phyloP scores from a whole-genome alignment of 2,888 invertebrate species.

The Dioctria rufipes region DNA sequence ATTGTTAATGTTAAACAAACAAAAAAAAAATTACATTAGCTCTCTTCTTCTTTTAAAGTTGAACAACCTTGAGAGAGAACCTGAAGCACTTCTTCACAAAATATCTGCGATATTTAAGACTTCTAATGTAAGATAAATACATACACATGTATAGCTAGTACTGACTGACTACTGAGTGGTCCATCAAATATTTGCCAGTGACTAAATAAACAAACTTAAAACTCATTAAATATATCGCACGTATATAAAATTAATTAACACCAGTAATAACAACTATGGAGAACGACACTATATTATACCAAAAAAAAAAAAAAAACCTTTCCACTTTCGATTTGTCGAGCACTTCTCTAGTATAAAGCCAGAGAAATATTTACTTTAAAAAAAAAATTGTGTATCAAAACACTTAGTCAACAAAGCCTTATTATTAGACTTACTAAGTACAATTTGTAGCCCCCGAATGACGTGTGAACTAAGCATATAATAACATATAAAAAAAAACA shows the following conservation, averaged over 20 bases:
- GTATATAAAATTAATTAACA: slow-evolving; percentile 23
- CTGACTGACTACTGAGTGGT: not conserved
- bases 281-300: not conserved
- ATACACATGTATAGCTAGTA: too few species aligned
- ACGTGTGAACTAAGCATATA: not conserved
- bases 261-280: slow-evolving; percentile 5
- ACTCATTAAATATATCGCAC: slow-evolving; percentile 2
- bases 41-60: slow-evolving; percentile 1
- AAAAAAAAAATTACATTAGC: not conserved
- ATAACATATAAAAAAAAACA: not conserved
- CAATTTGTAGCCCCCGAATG: not conserved
- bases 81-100: not conserved
- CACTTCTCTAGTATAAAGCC: not conserved
- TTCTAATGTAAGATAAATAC: not conserved
- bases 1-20: not conserved
- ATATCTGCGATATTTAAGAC: slow-evolving; percentile 19
- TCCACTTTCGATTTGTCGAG: not conserved
- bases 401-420: not conserved
- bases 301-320: not conserved
- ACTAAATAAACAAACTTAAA: slow-evolving; percentile 11
- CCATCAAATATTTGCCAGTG: slow-evolving; percentile 6
- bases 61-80: slow-evolving; percentile 31
- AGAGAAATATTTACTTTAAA: not conserved
- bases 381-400: slow-evolving; percentile 15
- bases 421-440: not conserved